Evolutionary conservation across 2,888 invertebrate genomes (phyloP).

Genomic region (Ligdia adustata): DNA sequence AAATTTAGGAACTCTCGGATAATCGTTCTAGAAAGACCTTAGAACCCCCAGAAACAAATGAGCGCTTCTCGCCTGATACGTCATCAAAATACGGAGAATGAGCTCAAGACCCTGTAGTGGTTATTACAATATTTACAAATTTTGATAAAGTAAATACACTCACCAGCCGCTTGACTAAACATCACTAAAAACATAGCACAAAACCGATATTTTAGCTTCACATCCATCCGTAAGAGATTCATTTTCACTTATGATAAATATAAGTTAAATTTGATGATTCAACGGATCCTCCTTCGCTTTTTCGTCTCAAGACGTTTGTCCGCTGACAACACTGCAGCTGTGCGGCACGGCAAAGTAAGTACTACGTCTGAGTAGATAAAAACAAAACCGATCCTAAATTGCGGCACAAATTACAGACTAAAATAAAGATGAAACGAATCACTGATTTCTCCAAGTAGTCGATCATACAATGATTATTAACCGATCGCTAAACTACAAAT

Average conservation of each 20-base stretch:
- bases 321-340: not conserved
- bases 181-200: constrained; percentile 44
- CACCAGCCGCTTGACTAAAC: constrained; percentile 45
- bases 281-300: constrained; percentile 1
- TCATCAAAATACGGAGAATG: constrained; percentile 25
- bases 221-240: constrained; percentile 49
- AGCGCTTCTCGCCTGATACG: constrained; percentile 23
- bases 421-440: too few species aligned
- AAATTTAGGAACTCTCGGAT: constrained; percentile 1
- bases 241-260: constrained; percentile 39
- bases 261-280: constrained; percentile 22
- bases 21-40: constrained; percentile 12
- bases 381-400: too few species aligned
- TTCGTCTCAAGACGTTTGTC: too few species aligned
- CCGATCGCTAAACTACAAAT: too few species aligned
- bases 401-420: too few species aligned
- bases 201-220: constrained; percentile 44
- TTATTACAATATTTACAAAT: constrained; percentile 36
- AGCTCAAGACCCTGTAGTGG: constrained; percentile 5
- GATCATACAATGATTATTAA: too few species aligned
- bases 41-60: not conserved
- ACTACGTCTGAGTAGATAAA: too few species aligned
- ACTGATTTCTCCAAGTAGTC: too few species aligned
- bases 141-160: constrained; percentile 36
- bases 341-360: not conserved